Evolutionary conservation across 2,888 invertebrate species (phyloP), one percentile per base, ranked within the genome.

Genomic region (Mythimna loreyi): DNA sequence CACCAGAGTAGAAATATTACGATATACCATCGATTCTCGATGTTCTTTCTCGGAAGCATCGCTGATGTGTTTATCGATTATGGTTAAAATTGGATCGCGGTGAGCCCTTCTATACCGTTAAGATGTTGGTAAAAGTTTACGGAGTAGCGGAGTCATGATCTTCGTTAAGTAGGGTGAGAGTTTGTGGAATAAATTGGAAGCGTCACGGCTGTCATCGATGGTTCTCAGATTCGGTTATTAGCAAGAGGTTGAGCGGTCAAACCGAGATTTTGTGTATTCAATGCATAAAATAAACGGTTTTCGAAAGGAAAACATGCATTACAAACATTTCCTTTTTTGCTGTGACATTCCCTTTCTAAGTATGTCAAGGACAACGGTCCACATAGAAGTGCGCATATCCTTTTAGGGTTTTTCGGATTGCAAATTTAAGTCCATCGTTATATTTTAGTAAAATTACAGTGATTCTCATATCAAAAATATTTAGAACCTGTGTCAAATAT

Each of bases 141-240:
- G 49, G 47, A 72, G 67, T 58, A 69, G 53, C 67, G 21, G 52
- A 57, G 72, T 78, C 72, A 69, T 67, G 63, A 82, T 83, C 75
- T 81, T 74, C 43, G 57, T 58, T 72, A 68, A 81, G 67, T 79
- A 69, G 72, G 75, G 61, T 78, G 69, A 75, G 71, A 74, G 58
- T 52, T 57, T 64, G 43, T 58, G 63, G 23, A 49, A 58, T 55
- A 67, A 55, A 65, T 58, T n/a, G 72, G 28, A 64, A 58, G 53
- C 56, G 67, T 70, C 68, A 77, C 58, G 65, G 43, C 21, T 72
- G 64, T 63, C 67, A 53, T 57, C 67, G 56, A 75, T 62, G 56
- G 43, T 67, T 70, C 47, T 72, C 59, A 60, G 77, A 67, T 72
- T 72, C 19, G 60, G 40, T n/a, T 65, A 21, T 61, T 68, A 78